phyloP scores from a whole-genome alignment of 2,888 invertebrate species.

The Polylopha cassiicola region DNA sequence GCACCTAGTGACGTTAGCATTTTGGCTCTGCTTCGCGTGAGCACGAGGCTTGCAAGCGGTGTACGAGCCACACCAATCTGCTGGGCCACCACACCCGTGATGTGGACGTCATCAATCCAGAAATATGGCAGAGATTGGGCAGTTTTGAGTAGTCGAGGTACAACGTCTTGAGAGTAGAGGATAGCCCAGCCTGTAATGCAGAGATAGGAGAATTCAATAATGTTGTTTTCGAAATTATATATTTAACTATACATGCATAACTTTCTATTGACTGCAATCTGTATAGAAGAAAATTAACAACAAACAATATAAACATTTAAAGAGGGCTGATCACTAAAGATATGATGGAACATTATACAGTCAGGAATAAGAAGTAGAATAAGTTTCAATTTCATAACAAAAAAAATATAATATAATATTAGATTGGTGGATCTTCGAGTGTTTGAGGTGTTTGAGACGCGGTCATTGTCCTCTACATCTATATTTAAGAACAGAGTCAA shows the following conservation, averaged over 20 bases:
- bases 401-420: constrained; percentile 4
- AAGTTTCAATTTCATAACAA: too few species aligned
- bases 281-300: background rate
- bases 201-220: background rate
- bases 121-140: constrained; percentile 82
- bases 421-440: constrained; percentile 2
- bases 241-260: background rate
- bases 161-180: constrained; percentile 81
- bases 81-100: constrained; percentile 82
- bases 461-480: too few species aligned
- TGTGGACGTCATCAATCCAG: constrained; percentile 90
- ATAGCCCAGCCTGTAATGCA: constrained; percentile 78
- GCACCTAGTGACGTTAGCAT: constrained; percentile 38
- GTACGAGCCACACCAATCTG: constrained; percentile 76
- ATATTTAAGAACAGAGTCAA: too few species aligned
- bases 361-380: too few species aligned
- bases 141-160: constrained; percentile 72
- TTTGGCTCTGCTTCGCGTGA: constrained; percentile 41
- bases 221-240: background rate
- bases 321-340: too few species aligned
- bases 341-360: too few species aligned
- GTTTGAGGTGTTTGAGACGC: too few species aligned
- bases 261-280: background rate
- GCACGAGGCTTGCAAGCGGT: constrained; percentile 60
- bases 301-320: too few species aligned